phyloP scores from a whole-genome alignment of 2,113 vertebrate genomes.

The Odocoileus virginianus region DNA sequence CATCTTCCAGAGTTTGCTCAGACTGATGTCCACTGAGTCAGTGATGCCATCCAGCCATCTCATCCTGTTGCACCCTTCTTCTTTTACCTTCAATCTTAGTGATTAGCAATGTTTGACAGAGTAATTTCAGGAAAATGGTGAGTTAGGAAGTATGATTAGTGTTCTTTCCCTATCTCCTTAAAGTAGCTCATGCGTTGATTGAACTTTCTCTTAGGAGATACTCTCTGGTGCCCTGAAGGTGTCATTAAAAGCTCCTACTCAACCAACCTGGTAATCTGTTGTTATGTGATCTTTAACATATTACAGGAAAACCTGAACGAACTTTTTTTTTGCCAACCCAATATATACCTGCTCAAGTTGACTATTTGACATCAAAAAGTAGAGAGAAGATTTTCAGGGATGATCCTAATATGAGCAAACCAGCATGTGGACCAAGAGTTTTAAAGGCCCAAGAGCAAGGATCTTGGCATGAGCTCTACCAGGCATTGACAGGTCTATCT shows the following conservation, averaged over 20 bases:
- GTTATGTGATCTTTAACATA: not conserved
- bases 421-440: not conserved
- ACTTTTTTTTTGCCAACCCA: not conserved
- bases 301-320: not conserved
- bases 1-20: not conserved
- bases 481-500: not conserved
- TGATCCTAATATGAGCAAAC: not conserved
- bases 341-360: not conserved
- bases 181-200: not conserved
- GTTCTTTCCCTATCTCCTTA: not conserved
- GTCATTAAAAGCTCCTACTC: not conserved
- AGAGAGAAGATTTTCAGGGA: not conserved
- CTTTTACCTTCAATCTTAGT: not conserved
- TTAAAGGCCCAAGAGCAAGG: not conserved
- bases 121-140: not conserved
- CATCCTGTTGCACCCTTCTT: not conserved
- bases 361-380: not conserved
- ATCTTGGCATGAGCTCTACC: not conserved
- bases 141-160: not conserved
- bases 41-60: not conserved
- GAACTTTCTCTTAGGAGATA: not conserved
- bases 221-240: not conserved
- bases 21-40: not conserved
- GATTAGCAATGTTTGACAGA: not conserved
- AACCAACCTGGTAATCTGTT: not conserved